Evolutionary conservation across 2,113 vertebrate species (phyloP).

Genomic region (Zosterops japonicus): DNA sequence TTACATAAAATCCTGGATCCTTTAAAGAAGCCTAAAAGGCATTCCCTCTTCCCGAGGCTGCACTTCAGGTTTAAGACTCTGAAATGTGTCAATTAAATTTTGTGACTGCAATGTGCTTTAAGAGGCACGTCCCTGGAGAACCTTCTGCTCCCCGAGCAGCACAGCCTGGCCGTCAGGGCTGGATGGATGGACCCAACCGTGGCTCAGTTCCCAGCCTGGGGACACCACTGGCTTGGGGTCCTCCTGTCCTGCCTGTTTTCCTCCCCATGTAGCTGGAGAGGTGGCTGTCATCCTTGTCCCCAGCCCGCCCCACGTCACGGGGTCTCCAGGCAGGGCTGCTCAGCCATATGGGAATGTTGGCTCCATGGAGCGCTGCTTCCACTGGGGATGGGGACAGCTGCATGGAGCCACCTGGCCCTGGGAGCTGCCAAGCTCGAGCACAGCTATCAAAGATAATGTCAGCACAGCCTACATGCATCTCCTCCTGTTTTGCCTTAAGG

Average conservation of each 20-base stretch:
- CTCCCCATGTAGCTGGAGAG: accelerated
- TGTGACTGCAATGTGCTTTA: neutral
- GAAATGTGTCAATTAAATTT: neutral
- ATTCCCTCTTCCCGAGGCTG: neutral
- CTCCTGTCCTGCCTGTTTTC: neutral
- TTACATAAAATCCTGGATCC: neutral
- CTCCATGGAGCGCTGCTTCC: neutral
- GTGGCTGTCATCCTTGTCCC: neutral
- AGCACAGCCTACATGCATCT: neutral
- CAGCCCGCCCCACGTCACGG: accelerated
- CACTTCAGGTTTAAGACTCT: constrained; percentile 2
- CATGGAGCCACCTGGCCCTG: constrained; percentile 11
- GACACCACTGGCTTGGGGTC: accelerated
- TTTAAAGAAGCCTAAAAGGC: neutral
- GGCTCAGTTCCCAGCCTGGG: neutral
- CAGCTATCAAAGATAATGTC: neutral
- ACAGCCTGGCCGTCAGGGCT: accelerated
- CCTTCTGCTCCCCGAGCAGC: accelerated
- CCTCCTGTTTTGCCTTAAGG: neutral
- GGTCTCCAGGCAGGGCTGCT: neutral
- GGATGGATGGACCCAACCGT: accelerated
- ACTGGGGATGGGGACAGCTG: constrained; percentile 1
- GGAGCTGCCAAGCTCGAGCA: neutral
- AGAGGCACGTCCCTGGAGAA: neutral
- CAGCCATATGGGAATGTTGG: neutral